Base-by-base conservation (phyloP, 2,113 vertebrate genomes). In the Gopherus flavomarginatus region DNA sequence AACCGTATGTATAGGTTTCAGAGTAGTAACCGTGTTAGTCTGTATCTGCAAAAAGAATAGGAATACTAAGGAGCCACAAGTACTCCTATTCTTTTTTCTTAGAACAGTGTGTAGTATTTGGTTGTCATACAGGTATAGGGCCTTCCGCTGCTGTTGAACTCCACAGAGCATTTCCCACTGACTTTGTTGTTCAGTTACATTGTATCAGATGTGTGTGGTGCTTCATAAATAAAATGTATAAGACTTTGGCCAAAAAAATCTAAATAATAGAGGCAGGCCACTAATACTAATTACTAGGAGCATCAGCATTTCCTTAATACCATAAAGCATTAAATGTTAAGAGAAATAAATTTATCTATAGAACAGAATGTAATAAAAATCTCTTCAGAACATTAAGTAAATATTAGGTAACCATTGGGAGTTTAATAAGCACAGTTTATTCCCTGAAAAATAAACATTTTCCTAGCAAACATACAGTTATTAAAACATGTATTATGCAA, bases 71-170 rank as follows among this genome's bases (percentile, higher is more conserved):
- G 47, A 11, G 47, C 47, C 47, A 49, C 47, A 49, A 49, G 47
- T 49, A 49, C 47, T 11, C 47, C 10, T 49, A 11, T 49, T 49
- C 10, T 47, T 47, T 49, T 49, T 49, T 49, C 47, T 49, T 49
- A 94, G 96, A 97, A 93, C 95, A 83, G 89, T 77, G 75, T 65
- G 2, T 29, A 52, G 26, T 97, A 92, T 97, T 96, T 94, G 95
- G 24, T 47, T 78, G 11, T 42, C 24, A 27, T 77, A 26, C 11
- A 44, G 72, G 19, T 77, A 26, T 77, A 82, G 93, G 86, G 89
- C 95, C 65, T 97, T 83, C 75, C 42, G 83, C 94, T 96, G 93
- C 95, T 96, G 87, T 94, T 96, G 78, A 95, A 97, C 95, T 94
- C 93, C 90, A 83, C 62, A 90, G 95, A 85, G 35, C 11, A 3